Percentiles rank a stretch among this genome's conserved stretches.
phyloP scores from a whole-genome alignment of 2,113 vertebrate species.

The Dromas ardeola region DNA sequence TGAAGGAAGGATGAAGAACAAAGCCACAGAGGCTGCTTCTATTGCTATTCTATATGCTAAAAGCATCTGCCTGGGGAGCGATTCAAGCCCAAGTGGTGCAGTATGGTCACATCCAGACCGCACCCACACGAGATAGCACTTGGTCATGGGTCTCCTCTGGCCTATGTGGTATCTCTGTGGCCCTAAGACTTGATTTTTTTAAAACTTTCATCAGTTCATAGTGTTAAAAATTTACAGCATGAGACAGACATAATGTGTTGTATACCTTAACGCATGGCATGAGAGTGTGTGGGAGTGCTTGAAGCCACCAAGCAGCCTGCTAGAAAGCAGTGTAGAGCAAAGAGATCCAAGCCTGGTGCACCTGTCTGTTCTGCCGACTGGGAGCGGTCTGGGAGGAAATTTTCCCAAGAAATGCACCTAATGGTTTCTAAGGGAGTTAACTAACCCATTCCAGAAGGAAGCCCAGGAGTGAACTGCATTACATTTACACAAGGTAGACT shows the following conservation, averaged over 20 bases:
- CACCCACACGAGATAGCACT: neutral
- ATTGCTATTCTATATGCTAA: neutral
- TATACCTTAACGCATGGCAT: rapidly evolving
- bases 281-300: neutral
- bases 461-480: neutral
- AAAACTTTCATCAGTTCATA: neutral
- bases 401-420: neutral
- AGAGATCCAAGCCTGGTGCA: neutral
- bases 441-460: neutral
- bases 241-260: neutral
- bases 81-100: neutral
- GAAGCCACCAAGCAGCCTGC: neutral
- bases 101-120: neutral
- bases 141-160: neutral
- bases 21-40: neutral
- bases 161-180: neutral
- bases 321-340: neutral
- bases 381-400: neutral
- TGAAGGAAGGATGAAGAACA: neutral
- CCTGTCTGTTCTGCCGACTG: neutral
- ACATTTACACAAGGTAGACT: neutral
- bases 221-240: neutral
- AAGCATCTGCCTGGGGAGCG: neutral
- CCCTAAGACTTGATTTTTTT: neutral
- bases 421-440: neutral